Conservation (phyloP, 2,113 vertebrate genomes). For the Colaptes auratus region DNA sequence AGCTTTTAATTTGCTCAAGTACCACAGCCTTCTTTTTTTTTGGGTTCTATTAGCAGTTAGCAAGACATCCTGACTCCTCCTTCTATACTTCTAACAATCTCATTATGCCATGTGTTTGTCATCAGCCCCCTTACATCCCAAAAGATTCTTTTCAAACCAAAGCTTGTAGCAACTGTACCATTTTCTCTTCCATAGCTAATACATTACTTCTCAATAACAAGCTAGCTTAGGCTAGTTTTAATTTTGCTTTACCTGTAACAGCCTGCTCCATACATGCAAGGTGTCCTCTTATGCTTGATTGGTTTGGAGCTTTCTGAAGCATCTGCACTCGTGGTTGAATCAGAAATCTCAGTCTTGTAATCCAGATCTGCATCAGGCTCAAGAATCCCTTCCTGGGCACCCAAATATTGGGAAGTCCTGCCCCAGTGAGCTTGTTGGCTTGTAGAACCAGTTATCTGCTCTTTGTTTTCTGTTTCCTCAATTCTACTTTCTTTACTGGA, state of each 20-base stretch:
- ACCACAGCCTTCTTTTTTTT: neutral
- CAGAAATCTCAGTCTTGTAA: conserved; percentile 23
- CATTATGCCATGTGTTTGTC: neutral
- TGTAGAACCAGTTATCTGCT: conserved; percentile 11
- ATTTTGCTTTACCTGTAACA: conserved; percentile 82
- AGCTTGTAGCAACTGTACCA: neutral
- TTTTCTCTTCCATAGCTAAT: neutral
- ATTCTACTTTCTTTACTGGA: conserved; percentile 3
- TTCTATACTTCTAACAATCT: neutral
- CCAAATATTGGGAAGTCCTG: neutral
- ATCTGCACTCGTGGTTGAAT: conserved; percentile 13
- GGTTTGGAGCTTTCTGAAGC: conserved; percentile 45
- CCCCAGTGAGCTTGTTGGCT: neutral
- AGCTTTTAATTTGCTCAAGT: neutral
- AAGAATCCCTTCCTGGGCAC: neutral
- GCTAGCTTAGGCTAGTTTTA: neutral
- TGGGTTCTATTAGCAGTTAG: neutral
- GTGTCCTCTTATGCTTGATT: conserved; percentile 58
- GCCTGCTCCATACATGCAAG: conserved; percentile 78
- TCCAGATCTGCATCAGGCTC: conserved; percentile 23
- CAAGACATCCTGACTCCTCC: neutral
- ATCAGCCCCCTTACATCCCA: neutral
- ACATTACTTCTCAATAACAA: neutral
- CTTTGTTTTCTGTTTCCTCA: conserved; percentile 19
- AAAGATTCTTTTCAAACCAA: neutral